A percentile compares a stretch with the other conserved stretches of the same genome.
These are phyloP conservation scores for Fratercula arctica DNA, from an alignment of 2,797 vertebrate species.

Conservation along the genomic window DNA sequence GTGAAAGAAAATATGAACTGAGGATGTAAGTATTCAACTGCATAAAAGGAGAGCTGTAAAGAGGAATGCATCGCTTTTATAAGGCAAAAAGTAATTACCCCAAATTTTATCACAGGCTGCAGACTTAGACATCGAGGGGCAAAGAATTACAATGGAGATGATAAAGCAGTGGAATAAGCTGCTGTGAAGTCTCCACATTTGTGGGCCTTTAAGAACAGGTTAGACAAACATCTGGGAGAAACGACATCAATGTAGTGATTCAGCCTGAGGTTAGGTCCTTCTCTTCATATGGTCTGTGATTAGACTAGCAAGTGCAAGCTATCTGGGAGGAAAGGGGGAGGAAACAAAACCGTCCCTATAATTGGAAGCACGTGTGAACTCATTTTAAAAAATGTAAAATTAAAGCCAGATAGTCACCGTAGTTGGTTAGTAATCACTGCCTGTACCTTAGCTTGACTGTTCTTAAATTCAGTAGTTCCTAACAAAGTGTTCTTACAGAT, in stretches of 20 bases:
- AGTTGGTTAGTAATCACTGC: background rate
- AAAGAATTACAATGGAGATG: background rate
- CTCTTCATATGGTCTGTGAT: constrained; percentile 8
- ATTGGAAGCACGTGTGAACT: constrained; percentile 64
- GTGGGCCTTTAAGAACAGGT: background rate
- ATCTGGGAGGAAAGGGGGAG: background rate
- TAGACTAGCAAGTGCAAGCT: constrained; percentile 35
- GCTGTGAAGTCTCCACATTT: background rate
- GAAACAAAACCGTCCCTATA: constrained; percentile 31
- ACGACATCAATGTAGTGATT: background rate
- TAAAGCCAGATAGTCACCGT: background rate
- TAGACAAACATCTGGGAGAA: constrained; percentile 20
- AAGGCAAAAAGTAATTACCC: background rate
- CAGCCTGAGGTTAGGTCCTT: constrained; percentile 21
- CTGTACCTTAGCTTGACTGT: background rate
- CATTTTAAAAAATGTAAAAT: constrained; percentile 2
- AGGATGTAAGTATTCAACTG: background rate
- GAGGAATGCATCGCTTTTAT: background rate
- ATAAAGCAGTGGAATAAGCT: background rate
- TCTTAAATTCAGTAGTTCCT: background rate
- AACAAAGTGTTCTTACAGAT: background rate
- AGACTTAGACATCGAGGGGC: background rate
- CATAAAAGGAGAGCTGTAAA: background rate
- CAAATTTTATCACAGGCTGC: background rate
- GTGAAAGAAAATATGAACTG: background rate